Evolutionary conservation across 2,888 invertebrate genomes (phyloP).

Genomic region (Molorchus minor): DNA sequence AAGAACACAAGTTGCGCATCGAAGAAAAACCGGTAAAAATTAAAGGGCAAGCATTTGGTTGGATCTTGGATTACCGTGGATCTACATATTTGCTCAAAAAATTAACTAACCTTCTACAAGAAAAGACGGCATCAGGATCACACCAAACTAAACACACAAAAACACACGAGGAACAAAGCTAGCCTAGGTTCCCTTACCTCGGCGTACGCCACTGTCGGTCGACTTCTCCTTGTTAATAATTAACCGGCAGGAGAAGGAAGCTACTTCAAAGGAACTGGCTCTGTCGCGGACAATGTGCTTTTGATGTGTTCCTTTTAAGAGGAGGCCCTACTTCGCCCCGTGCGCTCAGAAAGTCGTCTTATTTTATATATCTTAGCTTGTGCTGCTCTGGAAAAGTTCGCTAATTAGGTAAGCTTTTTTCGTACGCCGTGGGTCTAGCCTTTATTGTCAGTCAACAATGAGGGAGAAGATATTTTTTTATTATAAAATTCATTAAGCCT

Average conservation of each 20-base stretch:
- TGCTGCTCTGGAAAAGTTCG: slow-evolving; percentile 44
- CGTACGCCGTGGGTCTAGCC: slow-evolving; percentile 7
- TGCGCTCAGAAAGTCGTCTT: slow-evolving; percentile 49
- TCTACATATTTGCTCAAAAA: too few relatives aligned
- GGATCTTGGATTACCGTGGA: too few relatives aligned
- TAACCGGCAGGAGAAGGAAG: slow-evolving; percentile 60
- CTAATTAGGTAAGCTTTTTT: slow-evolving; percentile 42
- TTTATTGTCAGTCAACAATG: slow-evolving; percentile 7
- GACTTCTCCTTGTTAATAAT: slow-evolving; percentile 61
- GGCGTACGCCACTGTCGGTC: slow-evolving; percentile 32
- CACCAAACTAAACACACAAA: too few relatives aligned
- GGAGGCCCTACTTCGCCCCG: slow-evolving; percentile 37
- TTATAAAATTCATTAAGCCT: slow-evolving; percentile 24
- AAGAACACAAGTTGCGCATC: too few relatives aligned
- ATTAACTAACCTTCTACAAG: too few relatives aligned
- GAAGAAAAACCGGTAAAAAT: too few relatives aligned
- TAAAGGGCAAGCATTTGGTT: too few relatives aligned
- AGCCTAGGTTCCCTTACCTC: not conserved
- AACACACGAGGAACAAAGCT: too few relatives aligned
- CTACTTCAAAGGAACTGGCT: slow-evolving; percentile 60
- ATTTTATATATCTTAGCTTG: slow-evolving; percentile 47
- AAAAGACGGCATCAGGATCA: too few relatives aligned
- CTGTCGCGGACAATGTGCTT: slow-evolving; percentile 61
- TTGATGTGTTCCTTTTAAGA: slow-evolving; percentile 55
- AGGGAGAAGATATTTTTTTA: slow-evolving; percentile 10